Conservation (phyloP, 2,797 vertebrate genomes). For the Ptychobarbus kaznakovi region DNA sequence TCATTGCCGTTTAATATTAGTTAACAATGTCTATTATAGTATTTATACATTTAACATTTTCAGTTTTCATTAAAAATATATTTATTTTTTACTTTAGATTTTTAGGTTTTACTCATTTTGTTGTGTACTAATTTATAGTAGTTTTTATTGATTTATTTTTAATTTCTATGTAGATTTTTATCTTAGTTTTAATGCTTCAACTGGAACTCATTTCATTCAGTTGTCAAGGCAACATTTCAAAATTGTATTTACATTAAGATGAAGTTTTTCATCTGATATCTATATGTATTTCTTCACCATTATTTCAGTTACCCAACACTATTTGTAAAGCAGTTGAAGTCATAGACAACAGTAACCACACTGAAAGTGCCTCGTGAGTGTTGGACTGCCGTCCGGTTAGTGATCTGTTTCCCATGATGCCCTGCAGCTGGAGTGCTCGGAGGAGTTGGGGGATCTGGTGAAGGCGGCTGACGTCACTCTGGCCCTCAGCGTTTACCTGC, state of each 20-base stretch:
- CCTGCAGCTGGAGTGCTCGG: conserved; percentile 90
- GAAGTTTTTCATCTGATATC: no score
- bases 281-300: not conserved
- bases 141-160: not conserved
- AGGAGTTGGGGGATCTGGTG: conserved; percentile 92
- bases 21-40: not conserved
- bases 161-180: not conserved
- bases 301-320: not conserved
- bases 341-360: not conserved
- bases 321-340: not conserved
- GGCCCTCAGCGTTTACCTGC: conserved; percentile 91
- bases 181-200: not conserved
- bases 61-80: not conserved
- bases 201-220: not conserved
- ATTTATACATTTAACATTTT: not conserved
- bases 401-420: conserved; percentile 48
- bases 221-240: not conserved
- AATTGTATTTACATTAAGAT: not conserved
- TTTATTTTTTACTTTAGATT: not conserved
- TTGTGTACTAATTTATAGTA: not conserved
- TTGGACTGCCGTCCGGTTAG: not conserved
- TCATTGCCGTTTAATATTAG: not conserved
- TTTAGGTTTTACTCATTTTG: not conserved
- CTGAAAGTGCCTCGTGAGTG: not conserved
- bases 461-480: conserved; percentile 88